phyloP scores from a whole-genome alignment of 37 sponge, comb jelly and placozoan genomes.

The Diacarnus erythraeanus region DNA sequence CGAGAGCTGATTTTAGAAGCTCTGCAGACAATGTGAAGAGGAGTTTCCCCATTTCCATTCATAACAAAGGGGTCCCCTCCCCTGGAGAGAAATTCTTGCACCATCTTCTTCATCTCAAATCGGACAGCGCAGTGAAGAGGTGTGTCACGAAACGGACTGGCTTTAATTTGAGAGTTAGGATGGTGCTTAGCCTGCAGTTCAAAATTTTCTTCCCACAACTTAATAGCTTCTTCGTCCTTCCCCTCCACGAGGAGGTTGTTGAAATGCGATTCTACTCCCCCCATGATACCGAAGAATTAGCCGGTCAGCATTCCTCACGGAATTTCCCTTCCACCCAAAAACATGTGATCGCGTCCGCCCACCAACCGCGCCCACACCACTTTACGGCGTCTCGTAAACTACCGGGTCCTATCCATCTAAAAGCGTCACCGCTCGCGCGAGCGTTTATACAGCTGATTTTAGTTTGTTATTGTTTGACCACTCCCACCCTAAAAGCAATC shows the following conservation, averaged over 20 bases:
- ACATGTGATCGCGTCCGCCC: too few species aligned
- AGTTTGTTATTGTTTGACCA: background rate
- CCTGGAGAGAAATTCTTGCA: conserved; percentile 34
- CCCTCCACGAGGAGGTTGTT: conserved; percentile 41
- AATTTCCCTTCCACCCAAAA: too few species aligned
- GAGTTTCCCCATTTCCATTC: conserved; percentile 65
- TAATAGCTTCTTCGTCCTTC: conserved; percentile 27
- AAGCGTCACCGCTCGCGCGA: background rate
- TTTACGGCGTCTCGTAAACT: too few species aligned
- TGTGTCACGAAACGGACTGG: conserved; percentile 42
- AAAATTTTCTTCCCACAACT: conserved; percentile 35
- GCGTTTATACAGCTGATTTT: background rate
- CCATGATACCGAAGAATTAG: conserved; percentile 44
- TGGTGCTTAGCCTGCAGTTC: conserved; percentile 34
- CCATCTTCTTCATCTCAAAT: conserved; percentile 33
- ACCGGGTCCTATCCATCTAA: background rate
- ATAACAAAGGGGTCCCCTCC: conserved; percentile 59
- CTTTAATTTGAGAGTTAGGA: conserved; percentile 52
- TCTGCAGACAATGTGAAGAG: conserved; percentile 69
- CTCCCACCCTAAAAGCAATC: too few species aligned
- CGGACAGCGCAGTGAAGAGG: conserved; percentile 61
- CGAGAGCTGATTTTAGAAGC: conserved; percentile 38
- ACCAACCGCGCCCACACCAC: background rate
- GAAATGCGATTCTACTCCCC: conserved; percentile 43
- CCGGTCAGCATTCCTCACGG: too few species aligned